These are phyloP conservation scores for Eupithecia tripunctaria DNA, from an alignment of 2,888 invertebrate genomes.

Conservation along the genomic window DNA sequence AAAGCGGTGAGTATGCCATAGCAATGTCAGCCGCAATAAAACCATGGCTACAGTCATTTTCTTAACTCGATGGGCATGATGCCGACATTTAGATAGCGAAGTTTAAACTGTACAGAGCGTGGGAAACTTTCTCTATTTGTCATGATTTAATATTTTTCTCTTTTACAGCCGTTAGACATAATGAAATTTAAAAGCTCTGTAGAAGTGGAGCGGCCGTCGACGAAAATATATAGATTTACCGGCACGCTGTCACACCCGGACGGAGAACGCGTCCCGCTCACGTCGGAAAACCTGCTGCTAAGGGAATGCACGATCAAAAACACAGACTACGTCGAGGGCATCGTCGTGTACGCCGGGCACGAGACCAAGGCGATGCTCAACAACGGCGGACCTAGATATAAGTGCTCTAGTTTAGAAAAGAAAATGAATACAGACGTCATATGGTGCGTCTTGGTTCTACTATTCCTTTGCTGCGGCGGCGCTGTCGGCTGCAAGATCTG, in stretches of 20 bases:
- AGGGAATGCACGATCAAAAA: slow-evolving; percentile 98
- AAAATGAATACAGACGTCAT: slow-evolving; percentile 98
- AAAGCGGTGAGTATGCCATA: slow-evolving; percentile 20
- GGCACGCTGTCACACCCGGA: slow-evolving; percentile 93
- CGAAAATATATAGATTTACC: slow-evolving; percentile 97
- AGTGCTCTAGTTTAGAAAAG: slow-evolving; percentile 95
- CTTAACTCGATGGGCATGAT: slow-evolving; percentile 48
- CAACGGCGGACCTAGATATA: slow-evolving; percentile 97
- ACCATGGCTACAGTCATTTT: slow-evolving; percentile 26
- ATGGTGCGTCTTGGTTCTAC: slow-evolving; percentile 96
- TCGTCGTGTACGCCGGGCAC: slow-evolving; percentile 98
- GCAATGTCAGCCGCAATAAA: slow-evolving; percentile 40
- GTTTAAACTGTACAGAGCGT: slow-evolving; percentile 52
- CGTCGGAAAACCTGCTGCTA: slow-evolving; percentile 95
- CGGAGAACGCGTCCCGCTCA: slow-evolving; percentile 91
- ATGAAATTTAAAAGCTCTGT: slow-evolving; percentile 92
- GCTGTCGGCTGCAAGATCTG: slow-evolving; percentile 96
- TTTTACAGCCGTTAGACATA: slow-evolving; percentile 87
- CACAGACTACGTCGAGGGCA: slow-evolving; percentile 97
- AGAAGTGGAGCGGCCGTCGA: slow-evolving; percentile 97
- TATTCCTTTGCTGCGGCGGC: slow-evolving; percentile 95
- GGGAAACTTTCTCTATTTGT: slow-evolving; percentile 57
- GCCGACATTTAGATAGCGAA: slow-evolving; percentile 47
- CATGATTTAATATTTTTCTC: slow-evolving; percentile 27
- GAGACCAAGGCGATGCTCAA: slow-evolving; percentile 99